phyloP scores from a whole-genome alignment of 2,113 vertebrate genomes.

The Boulengeromyrus knoepffleri region DNA sequence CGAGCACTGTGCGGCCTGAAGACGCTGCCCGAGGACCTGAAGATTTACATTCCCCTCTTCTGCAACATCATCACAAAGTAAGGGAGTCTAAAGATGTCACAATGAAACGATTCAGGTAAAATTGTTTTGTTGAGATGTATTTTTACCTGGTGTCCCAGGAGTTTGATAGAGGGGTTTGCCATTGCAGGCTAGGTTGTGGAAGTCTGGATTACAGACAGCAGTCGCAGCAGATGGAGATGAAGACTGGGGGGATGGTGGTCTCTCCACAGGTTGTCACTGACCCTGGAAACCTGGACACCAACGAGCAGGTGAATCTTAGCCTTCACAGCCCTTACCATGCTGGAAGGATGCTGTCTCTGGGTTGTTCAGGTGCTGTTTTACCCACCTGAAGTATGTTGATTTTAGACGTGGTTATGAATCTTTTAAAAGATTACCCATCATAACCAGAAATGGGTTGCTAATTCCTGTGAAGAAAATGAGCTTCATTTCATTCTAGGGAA shows the following conservation, averaged over 20 bases:
- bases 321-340: not conserved
- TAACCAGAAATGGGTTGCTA: not conserved
- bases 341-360: not conserved
- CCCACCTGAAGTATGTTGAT: not conserved
- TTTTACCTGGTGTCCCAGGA: not conserved
- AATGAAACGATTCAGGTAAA: not conserved
- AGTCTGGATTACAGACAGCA: constrained; percentile 77
- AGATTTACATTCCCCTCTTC: constrained; percentile 82
- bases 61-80: constrained; percentile 85
- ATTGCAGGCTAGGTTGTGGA: constrained; percentile 78
- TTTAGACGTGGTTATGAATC: not conserved
- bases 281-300: constrained; percentile 71
- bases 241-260: constrained; percentile 82
- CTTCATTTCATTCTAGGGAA: constrained; percentile 56
- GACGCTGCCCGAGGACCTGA: constrained; percentile 77
- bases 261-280: constrained; percentile 71
- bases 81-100: constrained; percentile 28
- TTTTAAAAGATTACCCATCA: not conserved
- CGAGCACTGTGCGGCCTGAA: constrained; percentile 81
- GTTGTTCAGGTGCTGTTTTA: not conserved
- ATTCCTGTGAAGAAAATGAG: not conserved
- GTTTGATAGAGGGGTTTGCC: not conserved
- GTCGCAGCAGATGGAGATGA: constrained; percentile 80
- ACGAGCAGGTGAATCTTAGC: constrained; percentile 73
- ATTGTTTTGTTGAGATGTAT: not conserved